phyloP scores from a whole-genome alignment of 1,140 invertebrate species.

The Zaprionus ornatus region DNA sequence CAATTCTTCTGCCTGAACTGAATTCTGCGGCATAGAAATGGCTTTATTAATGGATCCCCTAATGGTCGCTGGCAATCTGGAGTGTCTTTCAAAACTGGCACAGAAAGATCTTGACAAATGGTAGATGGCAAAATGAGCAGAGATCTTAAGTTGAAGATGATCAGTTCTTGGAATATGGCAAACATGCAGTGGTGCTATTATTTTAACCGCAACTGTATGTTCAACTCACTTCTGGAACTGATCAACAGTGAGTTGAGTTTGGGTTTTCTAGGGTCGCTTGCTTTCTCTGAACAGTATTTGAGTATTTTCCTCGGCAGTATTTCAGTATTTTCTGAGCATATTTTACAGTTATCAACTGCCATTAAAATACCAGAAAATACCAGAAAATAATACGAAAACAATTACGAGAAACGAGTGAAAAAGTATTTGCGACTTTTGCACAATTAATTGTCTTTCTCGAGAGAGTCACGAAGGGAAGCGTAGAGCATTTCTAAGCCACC shows the following conservation, averaged over 20 bases:
- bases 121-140: background rate
- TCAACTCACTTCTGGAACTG: background rate
- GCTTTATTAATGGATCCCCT: background rate
- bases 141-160: background rate
- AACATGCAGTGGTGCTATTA: too few relatives aligned
- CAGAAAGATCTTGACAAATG: background rate
- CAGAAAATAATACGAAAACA: background rate
- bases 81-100: background rate
- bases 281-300: too few relatives aligned
- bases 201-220: too few relatives aligned
- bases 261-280: background rate
- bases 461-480: background rate
- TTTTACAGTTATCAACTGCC: background rate
- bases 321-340: background rate
- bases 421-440: background rate
- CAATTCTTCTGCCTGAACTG: background rate
- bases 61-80: background rate
- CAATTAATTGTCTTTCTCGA: background rate
- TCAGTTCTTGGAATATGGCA: too few relatives aligned
- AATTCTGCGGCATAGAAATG: background rate
- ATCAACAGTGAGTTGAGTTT: background rate
- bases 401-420: background rate
- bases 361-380: background rate
- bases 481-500: constrained; percentile 9
- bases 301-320: background rate